Base-by-base conservation (phyloP, 2,113 vertebrate species). In the Collichthys lucidus region DNA sequence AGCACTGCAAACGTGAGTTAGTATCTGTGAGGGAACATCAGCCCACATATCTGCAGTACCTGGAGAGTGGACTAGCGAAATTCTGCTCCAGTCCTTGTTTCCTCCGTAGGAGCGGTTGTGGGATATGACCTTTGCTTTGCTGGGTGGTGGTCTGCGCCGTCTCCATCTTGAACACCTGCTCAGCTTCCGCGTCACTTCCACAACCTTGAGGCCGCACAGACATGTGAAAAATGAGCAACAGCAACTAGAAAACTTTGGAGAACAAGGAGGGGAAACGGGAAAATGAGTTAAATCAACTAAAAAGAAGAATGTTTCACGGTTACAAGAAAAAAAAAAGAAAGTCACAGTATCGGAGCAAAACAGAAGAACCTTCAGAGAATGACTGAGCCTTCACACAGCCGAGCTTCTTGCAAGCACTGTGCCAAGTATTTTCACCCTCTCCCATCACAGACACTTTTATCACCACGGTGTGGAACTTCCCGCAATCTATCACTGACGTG, bases 151-250 rank as follows among this genome's bases (percentile, higher is more conserved):
- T 87, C 31, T 96, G 95, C 52, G 96, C 95, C 62, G 90, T 90
- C 67, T 97, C 96, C 96, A 97, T 98, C 92, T 94, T 97, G 92
- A 96, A 96, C 46, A 94, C 95, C 79, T 95, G 93, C 85, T 99
- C 98, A 0, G 91, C 97, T 92, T 99, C 97, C 11, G 95, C 94
- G 92, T 99, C 97, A 87, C 97, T 98, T 84, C 96, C 96, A 1
- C 95, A 97, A 91, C 96, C 98, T 99, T 89, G 50, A 78, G 83
- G 82, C 44, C 53, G 53, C 47, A 73, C 2, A 49, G 83, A 63
- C 0, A 55, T 0, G 62, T 1, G 1, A 2, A 71, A 73, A 78
- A 50, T 72, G 9, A 24, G 20, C 29, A 49, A 40, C 26, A n/a
- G 31, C 11, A 57, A 55, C 52, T 2, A 56, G 7, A 24, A 1